Conservation (phyloP, 2,797 vertebrate genomes). For the Takifugu ocellatus region DNA sequence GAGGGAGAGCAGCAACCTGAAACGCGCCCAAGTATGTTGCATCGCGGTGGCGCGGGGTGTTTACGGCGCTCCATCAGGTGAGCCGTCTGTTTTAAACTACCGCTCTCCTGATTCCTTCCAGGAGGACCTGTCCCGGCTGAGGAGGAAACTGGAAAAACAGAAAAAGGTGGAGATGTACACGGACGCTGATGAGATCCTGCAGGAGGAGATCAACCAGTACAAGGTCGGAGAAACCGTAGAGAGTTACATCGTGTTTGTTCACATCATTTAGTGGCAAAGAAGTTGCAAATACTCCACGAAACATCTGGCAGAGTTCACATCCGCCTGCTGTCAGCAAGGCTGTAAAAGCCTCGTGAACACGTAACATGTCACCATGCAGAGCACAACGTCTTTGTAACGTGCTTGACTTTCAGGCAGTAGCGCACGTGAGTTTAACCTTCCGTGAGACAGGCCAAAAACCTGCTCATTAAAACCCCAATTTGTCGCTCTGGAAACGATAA, state of each 20-base stretch:
- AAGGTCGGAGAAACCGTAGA: conserved; percentile 72
- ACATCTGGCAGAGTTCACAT: conserved; percentile 6
- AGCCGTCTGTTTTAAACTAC: not conserved
- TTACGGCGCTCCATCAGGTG: not conserved
- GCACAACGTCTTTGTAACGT: conserved; percentile 25
- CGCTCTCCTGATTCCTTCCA: conserved; percentile 36
- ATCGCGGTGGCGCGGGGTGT: not conserved
- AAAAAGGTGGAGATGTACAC: conserved; percentile 95
- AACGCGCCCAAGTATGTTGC: conserved; percentile 84
- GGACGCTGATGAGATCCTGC: conserved; percentile 91
- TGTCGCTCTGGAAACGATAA: not conserved
- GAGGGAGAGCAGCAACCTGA: conserved; percentile 89
- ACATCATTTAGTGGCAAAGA: not conserved
- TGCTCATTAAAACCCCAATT: conserved; percentile 23
- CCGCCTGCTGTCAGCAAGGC: conserved; percentile 4
- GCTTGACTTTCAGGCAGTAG: conserved; percentile 9
- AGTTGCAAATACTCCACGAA: conserved; percentile 18
- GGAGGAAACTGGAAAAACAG: conserved; percentile 91
- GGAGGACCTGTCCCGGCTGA: conserved; percentile 91
- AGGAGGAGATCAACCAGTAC: conserved; percentile 96
- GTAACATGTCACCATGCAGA: conserved; percentile 15
- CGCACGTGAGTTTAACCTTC: conserved; percentile 28
- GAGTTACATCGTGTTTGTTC: too few species aligned
- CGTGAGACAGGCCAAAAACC: conserved; percentile 8
- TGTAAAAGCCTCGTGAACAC: conserved; percentile 6